phyloP scores from a whole-genome alignment of 2,888 invertebrate genomes.

The Coelinius sp. region DNA sequence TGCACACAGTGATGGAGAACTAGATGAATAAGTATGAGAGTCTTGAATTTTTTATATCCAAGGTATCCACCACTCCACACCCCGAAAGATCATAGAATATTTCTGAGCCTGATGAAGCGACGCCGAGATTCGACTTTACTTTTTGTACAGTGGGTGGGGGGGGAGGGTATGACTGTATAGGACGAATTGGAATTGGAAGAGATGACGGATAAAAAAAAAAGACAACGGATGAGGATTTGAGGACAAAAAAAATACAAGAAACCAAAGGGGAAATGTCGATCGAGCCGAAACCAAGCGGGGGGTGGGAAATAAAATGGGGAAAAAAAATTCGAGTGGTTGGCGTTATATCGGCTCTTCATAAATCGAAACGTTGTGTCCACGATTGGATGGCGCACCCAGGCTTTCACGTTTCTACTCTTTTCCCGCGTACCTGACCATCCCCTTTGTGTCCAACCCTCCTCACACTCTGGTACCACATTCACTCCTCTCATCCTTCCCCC shows the following conservation, averaged over 20 bases:
- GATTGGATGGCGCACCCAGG: conserved; percentile 24
- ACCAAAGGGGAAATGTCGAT: conserved; percentile 19
- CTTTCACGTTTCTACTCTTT: background rate
- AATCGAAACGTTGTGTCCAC: conserved; percentile 26
- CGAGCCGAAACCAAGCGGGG: conserved; percentile 3
- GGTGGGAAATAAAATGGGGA: background rate
- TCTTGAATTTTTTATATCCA: conserved; percentile 26
- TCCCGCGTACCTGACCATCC: conserved; percentile 22
- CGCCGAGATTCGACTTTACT: background rate
- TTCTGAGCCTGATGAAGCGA: conserved; percentile 19
- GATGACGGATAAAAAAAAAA: conserved; percentile 19
- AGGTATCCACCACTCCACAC: conserved; percentile 13
- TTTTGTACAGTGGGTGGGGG: background rate
- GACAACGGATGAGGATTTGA: background rate
- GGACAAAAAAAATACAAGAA: conserved; percentile 13
- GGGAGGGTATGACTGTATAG: background rate
- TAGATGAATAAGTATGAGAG: background rate
- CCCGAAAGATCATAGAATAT: conserved; percentile 14
- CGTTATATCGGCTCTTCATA: conserved; percentile 21
- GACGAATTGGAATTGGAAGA: conserved; percentile 20
- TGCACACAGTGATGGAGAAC: background rate
- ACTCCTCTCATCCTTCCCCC: background rate
- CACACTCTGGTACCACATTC: conserved; percentile 7
- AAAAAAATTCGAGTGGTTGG: background rate
- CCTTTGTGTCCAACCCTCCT: conserved; percentile 30